A percentile compares a stretch with the other conserved stretches of the same genome.
Conservation (phyloP, 2,888 invertebrate species). For the Deilephila elpenor region DNA sequence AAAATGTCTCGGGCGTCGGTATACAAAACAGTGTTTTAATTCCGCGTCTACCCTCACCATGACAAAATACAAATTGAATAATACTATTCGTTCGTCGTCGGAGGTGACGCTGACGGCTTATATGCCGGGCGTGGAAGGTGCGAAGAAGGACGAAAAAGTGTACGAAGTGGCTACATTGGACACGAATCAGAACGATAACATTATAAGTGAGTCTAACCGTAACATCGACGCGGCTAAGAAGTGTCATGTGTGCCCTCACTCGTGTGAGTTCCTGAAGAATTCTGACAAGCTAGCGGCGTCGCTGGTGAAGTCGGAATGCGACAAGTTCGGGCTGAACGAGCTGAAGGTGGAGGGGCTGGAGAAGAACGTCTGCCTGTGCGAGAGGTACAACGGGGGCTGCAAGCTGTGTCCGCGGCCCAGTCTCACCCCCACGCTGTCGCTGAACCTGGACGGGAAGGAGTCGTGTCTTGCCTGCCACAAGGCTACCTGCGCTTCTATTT, state of each 20-base stretch:
- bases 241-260: constrained; percentile 67
- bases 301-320: constrained; percentile 64
- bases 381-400: constrained; percentile 78
- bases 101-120: constrained; percentile 80
- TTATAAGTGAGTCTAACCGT: constrained; percentile 60
- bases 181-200: constrained; percentile 66
- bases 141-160: constrained; percentile 52
- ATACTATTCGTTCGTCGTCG: constrained; percentile 66
- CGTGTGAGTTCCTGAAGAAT: constrained; percentile 64
- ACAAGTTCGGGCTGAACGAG: constrained; percentile 73
- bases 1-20: constrained; percentile 73
- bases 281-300: constrained; percentile 65
- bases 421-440: constrained; percentile 57
- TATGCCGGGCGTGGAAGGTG: constrained; percentile 64
- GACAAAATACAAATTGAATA: constrained; percentile 85
- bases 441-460: constrained; percentile 62
- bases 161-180: constrained; percentile 60
- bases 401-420: constrained; percentile 72
- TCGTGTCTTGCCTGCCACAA: constrained; percentile 65
- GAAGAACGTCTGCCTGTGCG: constrained; percentile 71
- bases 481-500: constrained; percentile 59
- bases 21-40: constrained; percentile 70
- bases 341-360: constrained; percentile 72
- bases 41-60: constrained; percentile 53
- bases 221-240: constrained; percentile 57